Evolutionary conservation across 2,888 invertebrate species (phyloP).

Genomic region (Monoplex corrugatus): DNA sequence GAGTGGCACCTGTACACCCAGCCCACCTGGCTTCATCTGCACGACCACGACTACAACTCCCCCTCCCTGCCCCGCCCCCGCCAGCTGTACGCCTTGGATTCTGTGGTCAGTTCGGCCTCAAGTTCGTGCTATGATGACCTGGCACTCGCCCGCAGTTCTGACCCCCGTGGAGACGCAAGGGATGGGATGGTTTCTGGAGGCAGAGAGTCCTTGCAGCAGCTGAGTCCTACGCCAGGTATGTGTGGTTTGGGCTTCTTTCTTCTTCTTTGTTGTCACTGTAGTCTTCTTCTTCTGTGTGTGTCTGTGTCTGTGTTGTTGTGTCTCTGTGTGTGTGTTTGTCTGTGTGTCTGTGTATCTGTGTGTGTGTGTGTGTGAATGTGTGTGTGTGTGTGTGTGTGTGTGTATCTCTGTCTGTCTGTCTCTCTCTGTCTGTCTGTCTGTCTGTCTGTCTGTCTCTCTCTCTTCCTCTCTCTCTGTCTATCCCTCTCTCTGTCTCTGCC

Average conservation of each 20-base stretch:
- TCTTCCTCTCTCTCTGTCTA: too few relatives aligned
- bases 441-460: background rate
- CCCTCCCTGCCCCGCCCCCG: conserved; percentile 70
- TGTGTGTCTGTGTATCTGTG: background rate
- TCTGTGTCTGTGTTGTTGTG: background rate
- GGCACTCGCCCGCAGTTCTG: background rate
- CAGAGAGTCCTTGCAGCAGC: background rate
- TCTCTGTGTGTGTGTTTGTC: background rate
- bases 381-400: background rate
- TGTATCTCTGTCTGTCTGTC: background rate
- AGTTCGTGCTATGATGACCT: conserved; percentile 45
- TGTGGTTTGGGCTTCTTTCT: background rate
- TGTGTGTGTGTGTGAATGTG: background rate
- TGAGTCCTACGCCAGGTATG: background rate
- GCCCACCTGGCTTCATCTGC: conserved; percentile 87
- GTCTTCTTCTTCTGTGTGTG: background rate
- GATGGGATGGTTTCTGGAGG: background rate
- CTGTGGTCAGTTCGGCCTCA: conserved; percentile 34
- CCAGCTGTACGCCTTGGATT: conserved; percentile 41
- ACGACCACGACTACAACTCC: conserved; percentile 79
- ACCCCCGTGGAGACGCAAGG: background rate
- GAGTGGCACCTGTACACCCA: conserved; percentile 80
- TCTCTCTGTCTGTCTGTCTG: background rate
- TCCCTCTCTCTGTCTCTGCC: background rate
- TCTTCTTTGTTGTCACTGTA: too few relatives aligned